Percentiles rank a stretch among this genome's conserved stretches.
phyloP scores from a whole-genome alignment of 2,797 vertebrate species.

The Miichthys miiuy region DNA sequence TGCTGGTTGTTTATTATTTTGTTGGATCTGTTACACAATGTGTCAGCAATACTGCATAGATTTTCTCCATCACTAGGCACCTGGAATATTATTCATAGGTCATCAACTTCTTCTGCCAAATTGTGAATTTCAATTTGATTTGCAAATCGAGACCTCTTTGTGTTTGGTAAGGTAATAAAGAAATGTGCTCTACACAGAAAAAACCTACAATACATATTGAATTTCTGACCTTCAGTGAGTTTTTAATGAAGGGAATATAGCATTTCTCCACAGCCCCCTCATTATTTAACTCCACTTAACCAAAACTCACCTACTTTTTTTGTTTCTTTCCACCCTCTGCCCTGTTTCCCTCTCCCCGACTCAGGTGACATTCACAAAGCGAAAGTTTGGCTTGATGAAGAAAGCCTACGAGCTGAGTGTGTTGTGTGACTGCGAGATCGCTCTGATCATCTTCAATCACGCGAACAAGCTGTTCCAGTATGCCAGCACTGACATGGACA shows the following conservation, averaged over 20 bases:
- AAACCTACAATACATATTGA: not conserved
- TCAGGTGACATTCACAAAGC: slow-evolving; percentile 96
- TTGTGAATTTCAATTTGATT: slow-evolving; percentile 23
- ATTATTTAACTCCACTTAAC: not conserved
- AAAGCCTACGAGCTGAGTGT: slow-evolving; percentile 97
- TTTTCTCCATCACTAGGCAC: slow-evolving; percentile 5
- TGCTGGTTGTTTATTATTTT: slow-evolving; percentile 10
- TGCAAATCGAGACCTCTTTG: not conserved
- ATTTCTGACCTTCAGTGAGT: not conserved
- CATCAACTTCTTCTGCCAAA: slow-evolving; percentile 1
- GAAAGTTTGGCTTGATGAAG: slow-evolving; percentile 98
- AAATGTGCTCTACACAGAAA: not conserved
- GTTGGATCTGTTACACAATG: slow-evolving; percentile 11
- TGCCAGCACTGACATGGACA: slow-evolving; percentile 97
- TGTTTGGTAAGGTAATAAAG: not conserved
- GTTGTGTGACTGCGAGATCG: slow-evolving; percentile 96
- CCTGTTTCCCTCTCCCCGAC: not conserved
- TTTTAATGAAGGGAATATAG: not conserved
- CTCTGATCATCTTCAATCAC: slow-evolving; percentile 98
- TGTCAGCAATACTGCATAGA: not conserved
- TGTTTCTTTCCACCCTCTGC: not conserved
- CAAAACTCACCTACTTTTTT: not conserved
- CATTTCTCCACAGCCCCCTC: not conserved
- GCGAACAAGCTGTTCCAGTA: slow-evolving; percentile 98
- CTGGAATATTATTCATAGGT: slow-evolving; percentile 11